Conservation (phyloP, 1,140 invertebrate genomes). For the Rhopalosiphum maidis region DNA sequence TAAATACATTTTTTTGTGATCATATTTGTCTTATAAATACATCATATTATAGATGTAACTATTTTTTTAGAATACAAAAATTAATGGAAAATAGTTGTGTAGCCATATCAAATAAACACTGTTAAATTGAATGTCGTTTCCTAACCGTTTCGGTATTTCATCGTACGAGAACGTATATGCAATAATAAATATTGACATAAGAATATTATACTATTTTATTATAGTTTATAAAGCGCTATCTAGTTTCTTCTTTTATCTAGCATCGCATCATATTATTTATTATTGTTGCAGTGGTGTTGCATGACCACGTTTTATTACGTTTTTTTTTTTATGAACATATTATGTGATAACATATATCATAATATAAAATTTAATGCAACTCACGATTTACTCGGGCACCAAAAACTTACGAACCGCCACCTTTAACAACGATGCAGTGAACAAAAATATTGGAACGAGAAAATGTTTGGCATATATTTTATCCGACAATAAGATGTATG, state of each 20-base stretch:
- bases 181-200: background rate
- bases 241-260: background rate
- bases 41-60: too few relatives aligned
- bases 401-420: background rate
- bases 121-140: background rate
- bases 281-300: background rate
- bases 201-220: background rate
- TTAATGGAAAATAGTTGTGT: background rate
- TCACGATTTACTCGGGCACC: background rate
- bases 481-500: too few relatives aligned
- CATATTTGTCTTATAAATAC: too few relatives aligned
- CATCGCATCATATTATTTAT: background rate
- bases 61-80: background rate
- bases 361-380: background rate
- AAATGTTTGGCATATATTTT: too few relatives aligned
- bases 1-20: too few relatives aligned
- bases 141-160: background rate
- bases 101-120: background rate
- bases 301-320: background rate
- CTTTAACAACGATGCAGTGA: too few relatives aligned
- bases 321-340: background rate
- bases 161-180: background rate
- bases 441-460: too few relatives aligned
- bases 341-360: background rate
- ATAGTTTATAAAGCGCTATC: constrained; percentile 31